Evolutionary conservation across 2,888 invertebrate species (phyloP).

Genomic region (Caenorhabditis sp.): DNA sequence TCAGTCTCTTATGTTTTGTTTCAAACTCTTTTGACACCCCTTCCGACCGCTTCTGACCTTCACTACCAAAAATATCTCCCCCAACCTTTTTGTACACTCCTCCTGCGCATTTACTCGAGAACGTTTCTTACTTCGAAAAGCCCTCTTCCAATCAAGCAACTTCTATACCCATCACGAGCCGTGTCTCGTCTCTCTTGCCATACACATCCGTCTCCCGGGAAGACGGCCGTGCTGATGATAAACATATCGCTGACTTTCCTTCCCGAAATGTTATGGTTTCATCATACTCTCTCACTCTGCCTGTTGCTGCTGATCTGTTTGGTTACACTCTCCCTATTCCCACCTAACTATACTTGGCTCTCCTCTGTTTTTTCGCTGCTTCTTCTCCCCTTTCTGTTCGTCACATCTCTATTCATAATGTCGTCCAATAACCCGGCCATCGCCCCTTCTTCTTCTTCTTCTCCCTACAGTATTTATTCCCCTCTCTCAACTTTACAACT

Average conservation of each 20-base stretch:
- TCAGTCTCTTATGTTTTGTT: neutral
- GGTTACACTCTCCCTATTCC: conserved; percentile 9
- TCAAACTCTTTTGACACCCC: neutral
- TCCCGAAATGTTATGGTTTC: conserved; percentile 46
- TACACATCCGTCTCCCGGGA: conserved; percentile 23
- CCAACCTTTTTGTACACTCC: no score
- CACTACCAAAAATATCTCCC: neutral
- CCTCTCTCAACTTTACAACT: neutral
- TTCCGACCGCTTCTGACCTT: neutral
- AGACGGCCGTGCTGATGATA: conserved; percentile 19
- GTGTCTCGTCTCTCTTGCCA: neutral
- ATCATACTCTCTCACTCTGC: conserved; percentile 33
- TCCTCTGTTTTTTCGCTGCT: conserved; percentile 11
- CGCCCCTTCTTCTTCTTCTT: neutral
- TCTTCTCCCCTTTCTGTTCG: neutral
- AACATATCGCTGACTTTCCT: conserved; percentile 31
- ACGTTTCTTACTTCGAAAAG: no score
- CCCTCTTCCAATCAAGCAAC: no score
- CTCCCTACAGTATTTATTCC: neutral
- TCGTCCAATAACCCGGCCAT: no score
- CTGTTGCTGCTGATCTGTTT: conserved; percentile 34
- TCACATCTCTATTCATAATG: neutral
- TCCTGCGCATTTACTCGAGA: no score
- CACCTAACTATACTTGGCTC: conserved; percentile 8
- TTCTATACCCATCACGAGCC: no score